These are phyloP conservation scores for Malthinus flaveolus DNA, from an alignment of 2,888 invertebrate species.

Conservation along the genomic window DNA sequence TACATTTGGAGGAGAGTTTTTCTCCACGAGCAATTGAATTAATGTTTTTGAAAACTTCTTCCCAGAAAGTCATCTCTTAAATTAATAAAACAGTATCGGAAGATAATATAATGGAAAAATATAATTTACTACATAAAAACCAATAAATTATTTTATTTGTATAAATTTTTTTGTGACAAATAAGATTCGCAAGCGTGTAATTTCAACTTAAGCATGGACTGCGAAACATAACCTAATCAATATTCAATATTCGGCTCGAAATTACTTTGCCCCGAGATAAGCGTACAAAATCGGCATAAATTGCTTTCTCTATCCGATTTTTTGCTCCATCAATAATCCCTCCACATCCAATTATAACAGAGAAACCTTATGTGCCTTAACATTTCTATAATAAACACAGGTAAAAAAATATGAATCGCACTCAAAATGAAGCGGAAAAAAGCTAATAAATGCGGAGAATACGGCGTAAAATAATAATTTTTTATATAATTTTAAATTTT, in stretches of 20 bases:
- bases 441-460: neutral
- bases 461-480: no score
- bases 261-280: constrained; percentile 27
- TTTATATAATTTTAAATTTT: no score
- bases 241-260: constrained; percentile 28
- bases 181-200: constrained; percentile 13
- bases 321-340: constrained; percentile 28
- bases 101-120: no score
- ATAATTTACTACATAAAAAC: no score
- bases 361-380: constrained; percentile 10
- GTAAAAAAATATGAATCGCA: constrained; percentile 11
- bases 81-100: no score
- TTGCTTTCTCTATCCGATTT: constrained; percentile 25
- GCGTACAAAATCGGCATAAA: constrained; percentile 25
- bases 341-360: constrained; percentile 19
- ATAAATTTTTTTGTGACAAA: neutral
- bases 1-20: no score
- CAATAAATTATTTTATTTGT: no score
- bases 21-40: no score
- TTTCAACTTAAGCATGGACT: constrained; percentile 18
- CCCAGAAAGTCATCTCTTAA: no score
- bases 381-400: constrained; percentile 9
- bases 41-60: no score
- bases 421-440: neutral
- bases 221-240: constrained; percentile 25